phyloP scores from a whole-genome alignment of 2,113 vertebrate species.

The Gadus chalcogrammus region DNA sequence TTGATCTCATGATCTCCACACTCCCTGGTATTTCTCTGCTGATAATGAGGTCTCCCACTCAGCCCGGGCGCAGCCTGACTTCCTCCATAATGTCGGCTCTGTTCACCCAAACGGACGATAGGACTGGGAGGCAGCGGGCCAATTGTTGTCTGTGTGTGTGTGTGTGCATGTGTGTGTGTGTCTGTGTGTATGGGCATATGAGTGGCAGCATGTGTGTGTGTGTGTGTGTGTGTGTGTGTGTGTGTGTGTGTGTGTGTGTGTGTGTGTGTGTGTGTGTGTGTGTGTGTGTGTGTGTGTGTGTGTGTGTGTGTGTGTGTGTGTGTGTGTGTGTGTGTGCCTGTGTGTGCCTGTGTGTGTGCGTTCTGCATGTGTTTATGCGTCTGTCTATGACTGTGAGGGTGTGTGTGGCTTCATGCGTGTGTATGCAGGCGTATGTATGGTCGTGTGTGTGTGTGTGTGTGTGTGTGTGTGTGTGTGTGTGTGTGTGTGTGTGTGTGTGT shows the following conservation, averaged over 20 bases:
- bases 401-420: slow-evolving; percentile 13
- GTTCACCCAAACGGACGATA: slow-evolving; percentile 8
- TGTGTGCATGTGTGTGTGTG: neutral
- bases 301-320: neutral
- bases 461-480: slow-evolving; percentile 12
- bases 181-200: too few relatives aligned
- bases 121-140: slow-evolving; percentile 26
- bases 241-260: too few relatives aligned
- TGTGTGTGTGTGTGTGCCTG: neutral
- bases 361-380: neutral
- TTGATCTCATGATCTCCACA: neutral
- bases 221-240: slow-evolving; percentile 42
- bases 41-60: slow-evolving; percentile 16
- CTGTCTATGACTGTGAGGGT: slow-evolving; percentile 9
- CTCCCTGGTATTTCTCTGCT: neutral
- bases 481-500: too few relatives aligned
- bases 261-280: too few relatives aligned
- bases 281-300: slow-evolving; percentile 39
- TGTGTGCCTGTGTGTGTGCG: neutral
- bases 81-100: slow-evolving; percentile 31
- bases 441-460: slow-evolving; percentile 37
- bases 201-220: too few relatives aligned
- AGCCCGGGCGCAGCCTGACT: slow-evolving; percentile 25
- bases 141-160: slow-evolving; percentile 41
- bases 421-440: slow-evolving; percentile 13